Evolutionary conservation across 2,113 vertebrate genomes (phyloP), one percentile per base, ranked within the genome.

Genomic region (Porphyrio hochstetteri): DNA sequence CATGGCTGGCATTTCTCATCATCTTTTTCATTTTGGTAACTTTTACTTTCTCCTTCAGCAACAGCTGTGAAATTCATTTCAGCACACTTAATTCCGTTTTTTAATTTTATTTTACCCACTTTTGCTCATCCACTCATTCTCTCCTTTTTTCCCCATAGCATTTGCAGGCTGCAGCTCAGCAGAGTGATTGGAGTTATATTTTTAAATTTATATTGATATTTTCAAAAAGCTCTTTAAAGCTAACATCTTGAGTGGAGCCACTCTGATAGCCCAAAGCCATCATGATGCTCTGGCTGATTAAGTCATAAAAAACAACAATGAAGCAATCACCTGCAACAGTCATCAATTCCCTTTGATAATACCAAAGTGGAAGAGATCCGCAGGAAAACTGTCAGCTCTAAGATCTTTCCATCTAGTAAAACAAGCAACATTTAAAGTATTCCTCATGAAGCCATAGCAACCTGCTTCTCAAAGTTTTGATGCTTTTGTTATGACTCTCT

Each of bases 31-130:
- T 70, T 95, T 92, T 74, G 38, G 23, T 72, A 95, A 94, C n/a
- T 90, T 86, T 11, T 46, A 90, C 40, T 80, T 92, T 90, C 88
- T 88, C 24, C 24, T 95, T 92, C 65, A 93, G 72, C 44, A 94
- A 67, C 7, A n/a, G 36, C 27, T 88, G 46, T 23, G 3, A 95
- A 91, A 84, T 94, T 93, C 24, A 86, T 82, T 95, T 84, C 40
- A 72, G 38, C 14, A 95, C 55, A 90, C 13, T 89, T 86, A 94
- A 86, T 52, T 91, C 8, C 4, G 0, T 53, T 91, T 92, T 35
- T 52, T n/a, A 86, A 57, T 48, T 91, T 85, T 33, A 82, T 93
- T 91, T 90, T 87, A 46, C 55, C 57, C 29, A 48, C 35, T 94
- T 95, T 15, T 71, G 40, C 42, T 90, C 88, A 83, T 44, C 50